These are phyloP conservation scores for Cebidichthys violaceus DNA, from an alignment of 2,113 vertebrate species.

Conservation along the genomic window DNA sequence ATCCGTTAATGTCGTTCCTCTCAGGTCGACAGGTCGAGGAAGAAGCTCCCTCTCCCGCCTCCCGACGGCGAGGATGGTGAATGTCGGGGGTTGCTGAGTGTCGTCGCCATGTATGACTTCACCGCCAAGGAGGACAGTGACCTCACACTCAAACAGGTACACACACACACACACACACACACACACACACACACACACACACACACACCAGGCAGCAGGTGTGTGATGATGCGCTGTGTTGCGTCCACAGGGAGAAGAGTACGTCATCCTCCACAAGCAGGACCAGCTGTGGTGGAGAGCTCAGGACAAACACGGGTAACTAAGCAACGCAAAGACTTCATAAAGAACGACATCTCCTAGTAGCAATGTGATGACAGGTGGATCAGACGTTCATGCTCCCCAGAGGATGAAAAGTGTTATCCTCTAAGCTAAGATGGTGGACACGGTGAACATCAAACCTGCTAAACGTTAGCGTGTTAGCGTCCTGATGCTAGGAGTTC, in stretches of 20 bases:
- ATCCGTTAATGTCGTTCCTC: rapidly evolving
- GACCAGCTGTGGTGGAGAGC: constrained; percentile 93
- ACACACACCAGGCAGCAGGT: not conserved
- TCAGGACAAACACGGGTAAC: constrained; percentile 86
- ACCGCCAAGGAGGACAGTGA: constrained; percentile 81
- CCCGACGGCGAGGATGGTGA: constrained; percentile 57
- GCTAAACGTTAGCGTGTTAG: no score
- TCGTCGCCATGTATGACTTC: constrained; percentile 91
- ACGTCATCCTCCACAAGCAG: constrained; percentile 86
- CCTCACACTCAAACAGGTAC: constrained; percentile 73
- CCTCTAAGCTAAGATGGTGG: no score
- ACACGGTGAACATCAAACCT: no score
- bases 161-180: not conserved
- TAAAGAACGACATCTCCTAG: no score
- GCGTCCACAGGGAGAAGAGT: constrained; percentile 84
- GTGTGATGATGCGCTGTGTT: not conserved
- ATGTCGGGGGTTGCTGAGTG: constrained; percentile 55
- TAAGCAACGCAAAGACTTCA: not conserved
- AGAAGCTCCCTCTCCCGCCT: constrained; percentile 84
- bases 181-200: constrained; percentile 33
- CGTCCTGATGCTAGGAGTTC: not conserved
- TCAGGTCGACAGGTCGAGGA: constrained; percentile 69
- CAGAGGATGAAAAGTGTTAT: no score
- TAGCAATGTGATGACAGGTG: no score
- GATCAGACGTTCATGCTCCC: no score